Evolutionary conservation across 2,113 vertebrate genomes (phyloP).

Genomic region (Eptesicus fuscus): DNA sequence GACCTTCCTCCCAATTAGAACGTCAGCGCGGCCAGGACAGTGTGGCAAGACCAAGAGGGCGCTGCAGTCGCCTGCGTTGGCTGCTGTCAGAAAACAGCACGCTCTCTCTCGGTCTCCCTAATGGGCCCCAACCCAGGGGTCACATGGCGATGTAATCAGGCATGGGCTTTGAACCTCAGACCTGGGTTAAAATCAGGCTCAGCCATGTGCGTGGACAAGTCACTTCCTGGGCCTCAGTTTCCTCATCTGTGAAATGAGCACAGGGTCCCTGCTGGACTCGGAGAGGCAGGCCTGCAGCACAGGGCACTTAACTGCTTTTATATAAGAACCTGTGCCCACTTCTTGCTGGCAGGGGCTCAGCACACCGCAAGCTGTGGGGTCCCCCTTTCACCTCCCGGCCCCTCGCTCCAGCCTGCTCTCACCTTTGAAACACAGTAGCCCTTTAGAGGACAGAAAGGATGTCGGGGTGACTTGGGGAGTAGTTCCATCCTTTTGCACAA

Average conservation of each 20-base stretch:
- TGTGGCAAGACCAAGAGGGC: not conserved
- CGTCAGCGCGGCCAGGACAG: not conserved
- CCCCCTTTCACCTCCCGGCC: not conserved
- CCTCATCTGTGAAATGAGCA: not conserved
- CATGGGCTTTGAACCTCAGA: not conserved
- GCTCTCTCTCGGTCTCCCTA: rapidly evolving
- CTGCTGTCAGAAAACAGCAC: rapidly evolving
- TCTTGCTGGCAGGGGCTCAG: not conserved
- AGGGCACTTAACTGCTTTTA: rapidly evolving
- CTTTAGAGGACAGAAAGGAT: not conserved
- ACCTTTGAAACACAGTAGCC: not conserved
- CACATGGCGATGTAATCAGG: rapidly evolving
- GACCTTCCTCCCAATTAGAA: constrained; percentile 45
- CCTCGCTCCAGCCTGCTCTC: not conserved
- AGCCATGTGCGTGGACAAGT: not conserved
- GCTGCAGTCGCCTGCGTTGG: not conserved
- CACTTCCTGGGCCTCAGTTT: not conserved
- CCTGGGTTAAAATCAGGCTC: not conserved
- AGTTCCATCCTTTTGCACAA: not conserved
- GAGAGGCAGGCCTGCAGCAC: not conserved
- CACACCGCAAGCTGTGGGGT: rapidly evolving
- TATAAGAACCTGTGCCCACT: not conserved
- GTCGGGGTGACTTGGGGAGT: not conserved
- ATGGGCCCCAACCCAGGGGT: not conserved
- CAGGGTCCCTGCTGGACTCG: not conserved